Percentiles rank a stretch among this genome's conserved stretches.
These are phyloP conservation scores for Muscicapa comitata DNA, from an alignment of 2,797 vertebrate species.

Conservation along the genomic window DNA sequence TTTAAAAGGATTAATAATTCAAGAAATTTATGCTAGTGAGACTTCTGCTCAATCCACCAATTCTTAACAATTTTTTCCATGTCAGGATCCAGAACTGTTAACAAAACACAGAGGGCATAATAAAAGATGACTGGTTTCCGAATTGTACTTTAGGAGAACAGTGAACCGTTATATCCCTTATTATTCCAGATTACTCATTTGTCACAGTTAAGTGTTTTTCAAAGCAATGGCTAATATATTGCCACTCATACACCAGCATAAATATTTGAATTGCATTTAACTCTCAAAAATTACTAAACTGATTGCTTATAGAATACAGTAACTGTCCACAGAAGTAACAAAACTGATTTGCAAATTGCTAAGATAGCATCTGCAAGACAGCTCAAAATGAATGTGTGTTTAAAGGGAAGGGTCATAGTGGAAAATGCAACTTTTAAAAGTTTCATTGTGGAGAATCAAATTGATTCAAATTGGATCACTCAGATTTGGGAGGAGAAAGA, in stretches of 20 bases:
- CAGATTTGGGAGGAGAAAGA: neutral
- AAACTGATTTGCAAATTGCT: neutral
- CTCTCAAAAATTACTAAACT: neutral
- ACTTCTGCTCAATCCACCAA: neutral
- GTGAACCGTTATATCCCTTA: neutral
- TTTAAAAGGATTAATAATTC: slow-evolving; percentile 36
- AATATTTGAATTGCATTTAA: neutral
- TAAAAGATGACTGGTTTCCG: neutral
- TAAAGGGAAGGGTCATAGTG: neutral
- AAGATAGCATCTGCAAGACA: slow-evolving; percentile 34
- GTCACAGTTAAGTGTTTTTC: neutral
- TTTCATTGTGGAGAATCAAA: neutral
- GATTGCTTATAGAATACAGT: neutral
- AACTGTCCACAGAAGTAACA: neutral
- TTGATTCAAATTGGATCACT: neutral
- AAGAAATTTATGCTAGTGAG: slow-evolving; percentile 22
- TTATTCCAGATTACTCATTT: neutral
- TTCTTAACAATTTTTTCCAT: neutral
- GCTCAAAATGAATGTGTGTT: neutral
- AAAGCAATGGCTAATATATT: neutral
- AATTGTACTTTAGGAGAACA: neutral
- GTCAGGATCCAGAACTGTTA: neutral
- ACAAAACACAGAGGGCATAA: neutral
- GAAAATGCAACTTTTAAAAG: neutral
- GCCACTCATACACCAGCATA: neutral